Evolutionary conservation across 2,113 vertebrate species (phyloP), one percentile per base, ranked within the genome.

Genomic region (Otus sunia): DNA sequence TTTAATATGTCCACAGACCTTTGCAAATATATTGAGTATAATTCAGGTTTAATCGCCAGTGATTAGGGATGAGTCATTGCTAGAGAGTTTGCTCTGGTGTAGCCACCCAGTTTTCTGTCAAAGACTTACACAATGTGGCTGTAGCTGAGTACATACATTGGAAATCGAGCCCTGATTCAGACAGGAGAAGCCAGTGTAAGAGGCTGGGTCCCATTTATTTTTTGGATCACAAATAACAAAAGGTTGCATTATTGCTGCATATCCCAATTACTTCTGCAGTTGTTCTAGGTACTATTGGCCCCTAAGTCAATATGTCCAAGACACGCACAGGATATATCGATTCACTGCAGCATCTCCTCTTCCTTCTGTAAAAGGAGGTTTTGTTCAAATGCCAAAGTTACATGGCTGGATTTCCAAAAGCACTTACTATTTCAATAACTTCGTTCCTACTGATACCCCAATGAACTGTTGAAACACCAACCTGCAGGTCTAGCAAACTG

Each of bases 221-320:
- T 74, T 87, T 15, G 66, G 43, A 41, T 79, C 55, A 49, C 6
- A 2, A 12, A 6, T 14, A 79, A 52, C 26, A 58, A 55, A 68
- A 78, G 14, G 30, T 29, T 81, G 37, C 72, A 47, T 92, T 84
- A 74, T 37, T 86, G 68, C 50, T 91, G 72, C 29, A 26, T 53
- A 49, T 83, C 66, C 86, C 14, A 76, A 68, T 92, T 74, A 30
- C n/a, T 86, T 80, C 56, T 93, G 82, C 75, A 88, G 67, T 62
- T 86, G n/a, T 49, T 80, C 59, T 62, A 60, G 73, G 39, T 47
- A 5, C 77, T 71, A 2, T 23, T 85, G 85, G 62, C 62, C 68
- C 50, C 1, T 50, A 34, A 59, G 30, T 74, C 89, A 67, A 5
- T 19, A 6, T 12, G 50, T 21, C 62, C 75, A 56, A 77, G 85